These are phyloP conservation scores for Tachina lurida DNA, from an alignment of 2,888 invertebrate genomes.

Conservation along the genomic window DNA sequence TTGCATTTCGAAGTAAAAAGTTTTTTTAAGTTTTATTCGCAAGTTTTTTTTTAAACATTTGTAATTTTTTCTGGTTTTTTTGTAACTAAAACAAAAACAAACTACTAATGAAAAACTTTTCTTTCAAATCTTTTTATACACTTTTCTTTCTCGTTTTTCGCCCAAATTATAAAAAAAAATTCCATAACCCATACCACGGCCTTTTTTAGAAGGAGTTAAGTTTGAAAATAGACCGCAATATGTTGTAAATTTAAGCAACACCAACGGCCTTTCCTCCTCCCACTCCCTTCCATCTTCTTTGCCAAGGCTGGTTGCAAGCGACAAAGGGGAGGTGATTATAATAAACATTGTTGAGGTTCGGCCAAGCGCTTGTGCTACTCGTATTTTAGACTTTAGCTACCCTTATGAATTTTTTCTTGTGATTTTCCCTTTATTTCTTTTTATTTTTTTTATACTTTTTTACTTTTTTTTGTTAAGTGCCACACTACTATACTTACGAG, in stretches of 20 bases:
- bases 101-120: constrained; percentile 71
- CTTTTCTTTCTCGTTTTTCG: constrained; percentile 36
- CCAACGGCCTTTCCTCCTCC: neutral
- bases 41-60: constrained; percentile 61
- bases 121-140: constrained; percentile 63
- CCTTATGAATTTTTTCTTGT: constrained; percentile 36
- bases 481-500: constrained; percentile 63
- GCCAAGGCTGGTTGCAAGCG: neutral
- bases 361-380: constrained; percentile 59
- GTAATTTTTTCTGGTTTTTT: constrained; percentile 53
- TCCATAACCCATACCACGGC: constrained; percentile 8
- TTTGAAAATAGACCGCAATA: constrained; percentile 52
- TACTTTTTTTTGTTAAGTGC: constrained; percentile 54
- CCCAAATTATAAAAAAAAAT: constrained; percentile 43
- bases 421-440: constrained; percentile 18
- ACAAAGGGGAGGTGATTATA: constrained; percentile 27
- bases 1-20: constrained; percentile 71
- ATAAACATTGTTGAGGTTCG: constrained; percentile 66
- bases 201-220: constrained; percentile 35
- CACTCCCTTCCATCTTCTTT: neutral
- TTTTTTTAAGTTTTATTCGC: constrained; percentile 59
- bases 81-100: constrained; percentile 42
- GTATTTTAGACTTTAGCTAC: constrained; percentile 46
- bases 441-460: constrained; percentile 6
- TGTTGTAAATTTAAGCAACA: constrained; percentile 46